A percentile compares a stretch with the other conserved stretches of the same genome.
These are phyloP conservation scores for Crotalus helleri DNA, from an alignment of 2,113 vertebrate genomes.

Conservation along the genomic window DNA sequence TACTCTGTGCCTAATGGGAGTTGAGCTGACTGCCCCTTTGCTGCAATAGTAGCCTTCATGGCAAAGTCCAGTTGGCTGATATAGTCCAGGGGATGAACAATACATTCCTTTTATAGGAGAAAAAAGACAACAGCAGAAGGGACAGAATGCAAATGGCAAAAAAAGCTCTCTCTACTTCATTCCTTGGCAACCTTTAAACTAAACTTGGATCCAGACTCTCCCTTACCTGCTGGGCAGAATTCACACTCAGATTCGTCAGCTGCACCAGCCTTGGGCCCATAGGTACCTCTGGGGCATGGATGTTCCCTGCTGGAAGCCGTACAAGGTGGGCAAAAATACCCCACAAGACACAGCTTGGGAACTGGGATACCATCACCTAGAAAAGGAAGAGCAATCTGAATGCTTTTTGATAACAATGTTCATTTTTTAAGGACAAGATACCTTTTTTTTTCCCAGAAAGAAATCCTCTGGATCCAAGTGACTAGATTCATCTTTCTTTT, in stretches of 20 bases:
- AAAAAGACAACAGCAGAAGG: not conserved
- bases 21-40: constrained; percentile 75
- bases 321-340: constrained; percentile 80
- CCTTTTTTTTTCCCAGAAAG: not conserved
- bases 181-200: not conserved
- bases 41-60: constrained; percentile 79
- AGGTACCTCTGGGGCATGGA: constrained; percentile 81
- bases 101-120: constrained; percentile 77
- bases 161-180: rapidly evolving
- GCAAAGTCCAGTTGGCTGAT: constrained; percentile 80
- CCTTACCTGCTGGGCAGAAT: constrained; percentile 80
- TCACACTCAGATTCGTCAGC: constrained; percentile 71
- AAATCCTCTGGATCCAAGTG: not conserved
- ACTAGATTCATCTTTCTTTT: not conserved
- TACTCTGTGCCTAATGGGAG: constrained; percentile 75
- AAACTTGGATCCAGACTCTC: rapidly evolving
- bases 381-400: not conserved
- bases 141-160: rapidly evolving
- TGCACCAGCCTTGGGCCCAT: constrained; percentile 72
- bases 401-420: not conserved
- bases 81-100: constrained; percentile 76
- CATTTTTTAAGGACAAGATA: not conserved
- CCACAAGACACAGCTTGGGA: constrained; percentile 70
- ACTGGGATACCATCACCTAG: constrained; percentile 64
- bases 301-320: constrained; percentile 68